phyloP scores from a whole-genome alignment of 64 coral and sea anemone genomes.

The Actinia equina region DNA sequence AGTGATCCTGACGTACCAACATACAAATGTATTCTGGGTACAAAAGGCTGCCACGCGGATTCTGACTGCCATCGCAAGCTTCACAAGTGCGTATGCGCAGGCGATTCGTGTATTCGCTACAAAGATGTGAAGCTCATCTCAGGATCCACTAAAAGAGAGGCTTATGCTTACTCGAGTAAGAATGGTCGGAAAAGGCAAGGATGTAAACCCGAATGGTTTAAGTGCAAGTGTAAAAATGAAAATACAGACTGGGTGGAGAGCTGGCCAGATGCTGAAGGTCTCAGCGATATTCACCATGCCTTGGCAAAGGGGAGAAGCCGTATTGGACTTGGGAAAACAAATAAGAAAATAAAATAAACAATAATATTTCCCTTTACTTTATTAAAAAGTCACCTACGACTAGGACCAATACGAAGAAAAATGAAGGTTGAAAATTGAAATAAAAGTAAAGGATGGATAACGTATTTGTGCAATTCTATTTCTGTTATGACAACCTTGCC shows the following conservation, averaged over 20 bases:
- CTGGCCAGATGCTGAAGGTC: background rate
- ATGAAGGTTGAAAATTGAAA: too few species aligned
- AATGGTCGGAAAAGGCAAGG: conserved; percentile 8
- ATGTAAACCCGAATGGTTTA: background rate
- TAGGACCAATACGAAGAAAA: too few species aligned
- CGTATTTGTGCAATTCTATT: too few species aligned
- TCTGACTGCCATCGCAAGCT: conserved; percentile 31
- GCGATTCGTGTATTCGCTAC: conserved; percentile 34
- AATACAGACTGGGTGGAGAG: background rate
- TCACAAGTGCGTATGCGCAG: conserved; percentile 13
- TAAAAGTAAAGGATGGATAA: too few species aligned
- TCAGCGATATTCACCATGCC: background rate
- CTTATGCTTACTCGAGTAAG: background rate
- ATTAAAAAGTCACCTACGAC: too few species aligned
- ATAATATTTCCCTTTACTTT: too few species aligned
- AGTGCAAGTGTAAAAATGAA: background rate
- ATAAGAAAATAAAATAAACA: too few species aligned
- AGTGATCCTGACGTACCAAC: background rate
- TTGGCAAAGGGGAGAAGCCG: background rate
- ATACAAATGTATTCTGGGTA: conserved; percentile 33
- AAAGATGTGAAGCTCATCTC: background rate
- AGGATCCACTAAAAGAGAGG: background rate
- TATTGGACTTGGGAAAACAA: too few species aligned
- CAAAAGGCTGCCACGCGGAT: conserved; percentile 33
- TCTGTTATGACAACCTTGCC: too few species aligned